Evolutionary conservation across 92 coral and sea anemone species (phyloP).

Genomic region (Bergia puertoricense): DNA sequence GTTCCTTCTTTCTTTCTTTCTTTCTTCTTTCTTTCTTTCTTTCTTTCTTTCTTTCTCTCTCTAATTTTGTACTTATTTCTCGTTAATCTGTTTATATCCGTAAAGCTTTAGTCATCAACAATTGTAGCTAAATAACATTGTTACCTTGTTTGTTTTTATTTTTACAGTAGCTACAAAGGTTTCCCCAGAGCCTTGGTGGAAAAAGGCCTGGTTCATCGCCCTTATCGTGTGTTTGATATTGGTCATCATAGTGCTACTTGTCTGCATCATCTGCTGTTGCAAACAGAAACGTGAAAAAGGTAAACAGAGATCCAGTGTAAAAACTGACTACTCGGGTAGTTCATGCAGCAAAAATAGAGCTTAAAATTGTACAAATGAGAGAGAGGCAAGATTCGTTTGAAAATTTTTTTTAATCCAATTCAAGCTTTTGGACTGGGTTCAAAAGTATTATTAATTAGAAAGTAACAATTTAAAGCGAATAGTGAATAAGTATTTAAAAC

Average conservation of each 20-base stretch:
- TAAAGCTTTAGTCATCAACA: not conserved
- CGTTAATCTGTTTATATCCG: not conserved
- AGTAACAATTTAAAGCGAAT: no score
- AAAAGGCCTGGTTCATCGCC: constrained; percentile 23
- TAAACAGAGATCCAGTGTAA: not conserved
- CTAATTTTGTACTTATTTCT: no score
- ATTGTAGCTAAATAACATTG: not conserved
- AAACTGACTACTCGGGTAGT: no score
- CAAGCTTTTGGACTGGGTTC: no score
- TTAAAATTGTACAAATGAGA: no score
- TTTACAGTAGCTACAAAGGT: not conserved
- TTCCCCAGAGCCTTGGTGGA: constrained; percentile 27
- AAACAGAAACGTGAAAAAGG: constrained; percentile 8
- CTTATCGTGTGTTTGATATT: not conserved
- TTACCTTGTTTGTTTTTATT: not conserved
- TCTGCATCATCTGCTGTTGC: constrained; percentile 26
- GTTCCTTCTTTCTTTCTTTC: not conserved
- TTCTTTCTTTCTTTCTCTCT: no score
- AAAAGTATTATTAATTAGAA: no score
- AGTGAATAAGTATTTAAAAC: no score
- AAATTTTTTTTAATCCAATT: no score
- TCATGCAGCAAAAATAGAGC: no score
- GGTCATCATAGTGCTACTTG: constrained; percentile 4
- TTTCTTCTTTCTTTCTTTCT: not conserved
- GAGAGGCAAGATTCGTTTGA: no score